Conservation (phyloP, 2,797 vertebrate species). For the Sebastiscus albofasciatus region DNA sequence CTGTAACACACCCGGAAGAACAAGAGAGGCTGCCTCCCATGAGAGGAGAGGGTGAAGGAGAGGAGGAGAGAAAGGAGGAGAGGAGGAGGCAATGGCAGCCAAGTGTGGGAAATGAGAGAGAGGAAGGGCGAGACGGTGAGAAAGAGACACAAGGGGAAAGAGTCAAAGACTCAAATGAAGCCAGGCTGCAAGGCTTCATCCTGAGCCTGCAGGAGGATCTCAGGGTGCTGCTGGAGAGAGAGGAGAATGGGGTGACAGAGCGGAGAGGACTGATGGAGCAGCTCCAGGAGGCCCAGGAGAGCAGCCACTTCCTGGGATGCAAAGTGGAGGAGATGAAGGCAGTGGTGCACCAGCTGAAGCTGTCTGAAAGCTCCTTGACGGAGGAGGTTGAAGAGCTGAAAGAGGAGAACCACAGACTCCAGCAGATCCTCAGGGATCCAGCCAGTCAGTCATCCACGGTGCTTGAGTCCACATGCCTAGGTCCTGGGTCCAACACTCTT, state of each 20-base stretch:
- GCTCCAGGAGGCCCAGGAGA: constrained; percentile 78
- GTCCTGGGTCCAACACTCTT: background rate
- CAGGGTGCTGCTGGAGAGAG: constrained; percentile 74
- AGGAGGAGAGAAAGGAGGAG: constrained; percentile 62
- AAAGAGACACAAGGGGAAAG: constrained; percentile 8
- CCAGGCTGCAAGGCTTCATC: constrained; percentile 71
- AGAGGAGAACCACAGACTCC: constrained; percentile 78
- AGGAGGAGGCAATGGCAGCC: constrained; percentile 52
- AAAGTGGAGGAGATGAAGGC: constrained; percentile 82
- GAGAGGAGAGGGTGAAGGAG: constrained; percentile 64
- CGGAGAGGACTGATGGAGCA: constrained; percentile 65
- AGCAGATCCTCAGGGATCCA: constrained; percentile 36
- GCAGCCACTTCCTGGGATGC: constrained; percentile 71
- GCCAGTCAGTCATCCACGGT: constrained; percentile 6
- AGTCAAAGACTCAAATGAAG: constrained; percentile 53
- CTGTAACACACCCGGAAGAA: constrained; percentile 49
- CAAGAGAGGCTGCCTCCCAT: constrained; percentile 55
- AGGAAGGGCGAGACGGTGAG: constrained; percentile 18
- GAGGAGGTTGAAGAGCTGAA: constrained; percentile 79
- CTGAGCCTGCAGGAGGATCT: constrained; percentile 81
- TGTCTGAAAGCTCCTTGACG: constrained; percentile 77
- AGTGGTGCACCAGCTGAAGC: constrained; percentile 68
- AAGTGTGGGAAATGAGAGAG: constrained; percentile 15
- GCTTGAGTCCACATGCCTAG: background rate
- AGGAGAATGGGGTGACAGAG: constrained; percentile 70